These are phyloP conservation scores for Phenacoccus solenopsis DNA, from an alignment of 1,140 invertebrate species.

Conservation along the genomic window DNA sequence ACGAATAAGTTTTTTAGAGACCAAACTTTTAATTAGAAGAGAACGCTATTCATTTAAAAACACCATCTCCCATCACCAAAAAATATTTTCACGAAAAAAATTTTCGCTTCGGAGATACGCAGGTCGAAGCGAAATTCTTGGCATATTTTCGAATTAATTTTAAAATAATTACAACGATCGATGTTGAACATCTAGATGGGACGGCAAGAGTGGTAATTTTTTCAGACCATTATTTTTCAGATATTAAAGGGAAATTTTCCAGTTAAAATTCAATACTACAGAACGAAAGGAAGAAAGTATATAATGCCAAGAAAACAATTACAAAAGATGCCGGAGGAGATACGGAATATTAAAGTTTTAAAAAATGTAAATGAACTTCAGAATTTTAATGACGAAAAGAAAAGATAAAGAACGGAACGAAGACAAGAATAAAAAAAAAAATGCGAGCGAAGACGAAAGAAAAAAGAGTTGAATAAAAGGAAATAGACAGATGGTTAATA, in stretches of 20 bases:
- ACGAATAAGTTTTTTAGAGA: no score
- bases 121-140: no score
- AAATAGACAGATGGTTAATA: conserved; percentile 17
- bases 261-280: background rate
- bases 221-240: no score
- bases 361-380: conserved; percentile 13
- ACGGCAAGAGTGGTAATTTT: no score
- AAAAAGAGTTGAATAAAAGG: conserved; percentile 15
- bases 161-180: no score
- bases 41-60: no score
- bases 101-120: no score
- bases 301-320: conserved; percentile 12
- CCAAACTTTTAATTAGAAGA: no score
- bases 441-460: background rate
- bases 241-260: background rate
- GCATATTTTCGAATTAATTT: no score
- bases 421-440: background rate
- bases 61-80: no score
- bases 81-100: no score
- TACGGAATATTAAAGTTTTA: conserved; percentile 16
- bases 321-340: conserved; percentile 14
- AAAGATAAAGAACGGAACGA: background rate
- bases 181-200: no score
- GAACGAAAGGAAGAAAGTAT: background rate
- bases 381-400: conserved; percentile 9